These are phyloP conservation scores for Cynodonichthys magdalenae DNA, from an alignment of 2,797 vertebrate genomes.

Conservation along the genomic window DNA sequence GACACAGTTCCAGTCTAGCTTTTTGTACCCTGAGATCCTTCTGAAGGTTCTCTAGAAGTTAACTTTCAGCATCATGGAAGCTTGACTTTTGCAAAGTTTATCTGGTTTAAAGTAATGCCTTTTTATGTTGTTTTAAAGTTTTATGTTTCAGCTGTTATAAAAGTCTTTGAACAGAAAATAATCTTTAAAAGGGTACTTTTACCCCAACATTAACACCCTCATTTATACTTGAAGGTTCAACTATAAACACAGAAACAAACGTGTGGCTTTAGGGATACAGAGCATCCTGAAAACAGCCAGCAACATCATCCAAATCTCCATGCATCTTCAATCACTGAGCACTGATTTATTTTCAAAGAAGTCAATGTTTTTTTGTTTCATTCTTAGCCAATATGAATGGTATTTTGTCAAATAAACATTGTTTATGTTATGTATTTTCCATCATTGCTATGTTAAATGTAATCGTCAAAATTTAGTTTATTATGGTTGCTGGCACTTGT, in stretches of 20 bases:
- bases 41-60: constrained; percentile 7
- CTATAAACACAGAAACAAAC: not conserved
- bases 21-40: not conserved
- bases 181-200: not conserved
- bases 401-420: constrained; percentile 4
- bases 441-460: not conserved
- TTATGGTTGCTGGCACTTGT: not conserved
- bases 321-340: not conserved
- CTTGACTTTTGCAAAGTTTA: not conserved
- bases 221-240: not conserved
- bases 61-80: not conserved
- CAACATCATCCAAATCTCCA: not conserved
- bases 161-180: constrained; percentile 9
- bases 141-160: not conserved
- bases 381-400: not conserved
- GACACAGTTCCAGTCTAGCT: constrained; percentile 4
- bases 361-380: not conserved
- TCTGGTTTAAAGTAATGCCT: not conserved
- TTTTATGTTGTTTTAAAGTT: not conserved
- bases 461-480: not conserved
- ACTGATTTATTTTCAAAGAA: not conserved
- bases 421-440: not conserved
- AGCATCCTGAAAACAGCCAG: not conserved
- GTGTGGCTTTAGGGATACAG: not conserved
- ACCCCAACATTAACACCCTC: not conserved